These are phyloP conservation scores for Diloba caeruleocephala DNA, from an alignment of 2,888 invertebrate species.

Conservation along the genomic window DNA sequence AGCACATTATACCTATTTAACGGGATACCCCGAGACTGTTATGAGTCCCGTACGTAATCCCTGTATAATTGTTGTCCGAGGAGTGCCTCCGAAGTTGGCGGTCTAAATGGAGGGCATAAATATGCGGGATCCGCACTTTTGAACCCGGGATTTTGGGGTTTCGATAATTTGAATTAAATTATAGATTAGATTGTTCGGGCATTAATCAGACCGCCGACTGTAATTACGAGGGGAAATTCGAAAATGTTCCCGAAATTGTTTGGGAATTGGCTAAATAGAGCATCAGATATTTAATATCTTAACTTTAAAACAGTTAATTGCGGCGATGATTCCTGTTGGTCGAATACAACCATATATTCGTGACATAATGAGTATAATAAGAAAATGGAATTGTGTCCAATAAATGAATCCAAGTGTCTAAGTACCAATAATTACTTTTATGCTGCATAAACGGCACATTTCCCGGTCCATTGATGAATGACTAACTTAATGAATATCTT, in stretches of 20 bases:
- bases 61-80: slow-evolving; percentile 85
- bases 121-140: slow-evolving; percentile 64
- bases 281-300: slow-evolving; percentile 7
- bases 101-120: slow-evolving; percentile 72
- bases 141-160: slow-evolving; percentile 47
- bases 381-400: neutral
- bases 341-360: neutral
- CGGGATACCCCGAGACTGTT: slow-evolving; percentile 78
- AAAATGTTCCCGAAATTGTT: slow-evolving; percentile 14
- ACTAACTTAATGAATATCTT: too few relatives aligned
- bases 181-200: slow-evolving; percentile 47
- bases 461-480: too few relatives aligned
- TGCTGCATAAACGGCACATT: too few relatives aligned
- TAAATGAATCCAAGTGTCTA: too few relatives aligned
- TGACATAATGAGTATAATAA: slow-evolving; percentile 2
- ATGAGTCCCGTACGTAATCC: slow-evolving; percentile 84
- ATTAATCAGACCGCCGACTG: slow-evolving; percentile 36
- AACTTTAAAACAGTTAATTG: slow-evolving; percentile 2
- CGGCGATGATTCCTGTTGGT: neutral
- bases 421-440: too few relatives aligned
- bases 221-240: slow-evolving; percentile 27
- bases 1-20: slow-evolving; percentile 86
- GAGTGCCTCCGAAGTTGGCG: slow-evolving; percentile 77
- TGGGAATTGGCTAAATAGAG: slow-evolving; percentile 8
- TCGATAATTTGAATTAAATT: slow-evolving; percentile 59